phyloP scores from a whole-genome alignment of 2,888 invertebrate species.

The Drosophila anomelani region DNA sequence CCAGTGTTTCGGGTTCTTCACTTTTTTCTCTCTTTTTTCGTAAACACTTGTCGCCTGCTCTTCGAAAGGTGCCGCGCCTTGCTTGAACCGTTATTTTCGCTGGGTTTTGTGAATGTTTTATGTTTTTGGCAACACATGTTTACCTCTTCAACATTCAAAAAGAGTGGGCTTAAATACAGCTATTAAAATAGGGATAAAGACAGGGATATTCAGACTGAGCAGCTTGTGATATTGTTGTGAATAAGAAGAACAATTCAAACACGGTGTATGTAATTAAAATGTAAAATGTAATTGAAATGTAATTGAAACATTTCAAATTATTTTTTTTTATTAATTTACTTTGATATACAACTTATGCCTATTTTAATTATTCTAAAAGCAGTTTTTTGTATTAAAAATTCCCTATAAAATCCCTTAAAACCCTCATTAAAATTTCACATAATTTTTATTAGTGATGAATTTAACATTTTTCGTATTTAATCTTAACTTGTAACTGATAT shows the following conservation, averaged over 20 bases:
- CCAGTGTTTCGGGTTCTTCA: conserved; percentile 34
- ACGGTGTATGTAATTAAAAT: no score
- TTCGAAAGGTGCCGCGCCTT: conserved; percentile 50
- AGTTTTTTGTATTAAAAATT: no score
- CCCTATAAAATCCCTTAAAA: no score
- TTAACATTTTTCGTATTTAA: neutral
- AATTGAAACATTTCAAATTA: no score
- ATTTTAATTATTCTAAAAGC: no score
- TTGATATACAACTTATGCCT: no score
- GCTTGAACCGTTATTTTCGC: conserved; percentile 46
- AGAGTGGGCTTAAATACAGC: conserved; percentile 5
- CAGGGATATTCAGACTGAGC: neutral
- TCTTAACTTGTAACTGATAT: neutral
- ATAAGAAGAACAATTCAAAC: neutral
- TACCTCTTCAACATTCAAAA: conserved; percentile 20
- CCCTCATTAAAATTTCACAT: no score
- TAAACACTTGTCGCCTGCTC: conserved; percentile 68
- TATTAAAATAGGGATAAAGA: conserved; percentile 4
- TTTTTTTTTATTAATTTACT: no score
- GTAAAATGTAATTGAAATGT: no score
- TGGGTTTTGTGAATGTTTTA: conserved; percentile 12
- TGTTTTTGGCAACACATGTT: conserved; percentile 40
- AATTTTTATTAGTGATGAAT: no score
- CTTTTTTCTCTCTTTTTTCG: conserved; percentile 44
- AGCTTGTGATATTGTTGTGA: conserved; percentile 5